phyloP scores from a whole-genome alignment of 2,797 vertebrate species.

The Peromyscus nudipes region DNA sequence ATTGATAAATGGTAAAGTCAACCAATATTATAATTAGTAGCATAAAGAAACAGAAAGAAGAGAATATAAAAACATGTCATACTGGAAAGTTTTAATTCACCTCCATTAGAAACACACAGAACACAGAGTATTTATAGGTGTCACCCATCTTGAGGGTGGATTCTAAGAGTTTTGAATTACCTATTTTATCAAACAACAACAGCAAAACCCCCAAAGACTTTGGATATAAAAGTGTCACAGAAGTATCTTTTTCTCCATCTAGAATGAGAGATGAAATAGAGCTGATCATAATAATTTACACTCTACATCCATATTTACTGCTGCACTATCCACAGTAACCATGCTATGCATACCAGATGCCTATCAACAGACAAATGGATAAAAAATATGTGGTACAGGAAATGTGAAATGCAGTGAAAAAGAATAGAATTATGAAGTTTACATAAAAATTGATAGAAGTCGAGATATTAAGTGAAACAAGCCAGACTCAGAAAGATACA shows the following conservation, averaged over 20 bases:
- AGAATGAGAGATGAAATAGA: not conserved
- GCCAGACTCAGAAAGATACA: not conserved
- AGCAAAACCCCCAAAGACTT: not conserved
- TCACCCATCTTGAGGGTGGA: not conserved
- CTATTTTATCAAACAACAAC: not conserved
- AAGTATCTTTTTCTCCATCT: not conserved
- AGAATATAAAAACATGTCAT: not conserved
- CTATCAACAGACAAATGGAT: not conserved
- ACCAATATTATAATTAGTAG: not conserved
- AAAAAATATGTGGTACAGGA: not conserved
- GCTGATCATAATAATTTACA: not conserved
- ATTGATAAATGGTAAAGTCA: not conserved
- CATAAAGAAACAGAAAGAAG: not conserved
- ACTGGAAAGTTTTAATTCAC: not conserved
- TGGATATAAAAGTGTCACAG: constrained; percentile 2
- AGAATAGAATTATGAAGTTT: not conserved
- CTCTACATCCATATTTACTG: not conserved
- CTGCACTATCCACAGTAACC: not conserved
- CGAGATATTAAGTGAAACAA: too few species aligned
- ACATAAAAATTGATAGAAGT: not conserved
- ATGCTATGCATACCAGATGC: not conserved
- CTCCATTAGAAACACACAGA: not conserved
- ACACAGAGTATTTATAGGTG: not conserved
- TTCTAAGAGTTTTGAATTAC: not conserved
- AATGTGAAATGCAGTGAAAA: not conserved